Evolutionary conservation across 2,113 vertebrate species (phyloP), one percentile per base, ranked within the genome.

Genomic region (Lasiurus borealis): DNA sequence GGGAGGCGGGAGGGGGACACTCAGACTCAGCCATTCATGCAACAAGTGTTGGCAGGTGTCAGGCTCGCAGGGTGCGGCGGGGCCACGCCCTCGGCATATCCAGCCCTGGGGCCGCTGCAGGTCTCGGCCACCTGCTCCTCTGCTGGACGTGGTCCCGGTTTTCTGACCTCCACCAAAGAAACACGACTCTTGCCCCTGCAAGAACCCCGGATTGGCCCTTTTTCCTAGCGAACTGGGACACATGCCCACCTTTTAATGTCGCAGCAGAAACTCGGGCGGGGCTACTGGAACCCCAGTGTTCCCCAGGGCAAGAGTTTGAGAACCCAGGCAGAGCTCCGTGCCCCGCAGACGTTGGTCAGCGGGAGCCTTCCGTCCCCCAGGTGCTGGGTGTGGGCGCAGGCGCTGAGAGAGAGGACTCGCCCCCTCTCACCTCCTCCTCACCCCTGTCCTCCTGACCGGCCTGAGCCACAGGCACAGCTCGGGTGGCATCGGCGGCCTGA

Each of bases 361-460:
- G 1, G 36, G 36, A 62, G 23, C 25, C 34, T 48, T 40, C 36
- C 2, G 1, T 1, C 29, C n/a, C n/a, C n/a, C n/a, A n/a, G 3
- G 40, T n/a, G 6, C 46, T 71, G 13, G 68, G 29, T 9, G 6
- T 68, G 52, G 71, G 75, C 14, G 40, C 5, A 15, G 40, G 64
- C 34, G 66, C 3, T 0, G 40, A 40, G 0, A 31, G 52, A 36
- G 57, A 71, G 21, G 57, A 7, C 40, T 31, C 29, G 2, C 13
- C 4, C 0, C 10, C 36, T 2, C 54, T 3, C 16, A 6, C 54
- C 8, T 11, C n/a, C n/a, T n/a, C 29, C 0, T 4, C 36, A 18
- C 1, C 16, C 52, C 50, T 14, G 0, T 4, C 9, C n/a, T 44
- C 1, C 34, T 27, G 21, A 2, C 68, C 31, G 8, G 48, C 57